phyloP scores from a whole-genome alignment of 2,888 invertebrate species.

The Parnassius smintheus region DNA sequence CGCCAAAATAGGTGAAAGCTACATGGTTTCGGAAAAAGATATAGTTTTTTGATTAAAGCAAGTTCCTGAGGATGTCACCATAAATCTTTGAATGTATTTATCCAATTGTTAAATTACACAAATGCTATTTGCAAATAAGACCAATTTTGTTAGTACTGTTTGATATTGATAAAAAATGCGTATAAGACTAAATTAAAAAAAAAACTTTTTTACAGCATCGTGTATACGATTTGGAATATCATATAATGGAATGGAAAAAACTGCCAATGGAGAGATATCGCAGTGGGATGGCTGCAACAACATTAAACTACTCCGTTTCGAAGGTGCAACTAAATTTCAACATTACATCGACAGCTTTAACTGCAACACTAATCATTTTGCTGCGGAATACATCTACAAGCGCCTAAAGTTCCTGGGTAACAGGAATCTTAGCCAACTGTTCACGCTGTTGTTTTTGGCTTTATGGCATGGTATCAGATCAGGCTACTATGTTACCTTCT shows the following conservation, averaged over 20 bases:
- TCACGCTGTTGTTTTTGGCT: slow-evolving; percentile 92
- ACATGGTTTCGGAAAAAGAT: too few species aligned
- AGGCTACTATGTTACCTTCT: slow-evolving; percentile 96
- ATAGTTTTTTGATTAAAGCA: too few species aligned
- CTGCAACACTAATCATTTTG: slow-evolving; percentile 97
- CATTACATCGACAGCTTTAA: slow-evolving; percentile 96
- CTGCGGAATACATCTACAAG: slow-evolving; percentile 96
- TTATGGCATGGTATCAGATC: slow-evolving; percentile 97
- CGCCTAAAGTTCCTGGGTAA: slow-evolving; percentile 94
- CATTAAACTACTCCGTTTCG: slow-evolving; percentile 90
- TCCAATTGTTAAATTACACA: too few species aligned
- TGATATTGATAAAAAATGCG: neutral
- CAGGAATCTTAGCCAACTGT: slow-evolving; percentile 88
- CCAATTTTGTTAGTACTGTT: too few species aligned
- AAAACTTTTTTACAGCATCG: slow-evolving; percentile 57
- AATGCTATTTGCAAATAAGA: too few species aligned
- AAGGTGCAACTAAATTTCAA: slow-evolving; percentile 91
- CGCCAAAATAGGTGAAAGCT: too few species aligned
- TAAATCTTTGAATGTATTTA: too few species aligned
- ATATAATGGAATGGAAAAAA: slow-evolving; percentile 88
- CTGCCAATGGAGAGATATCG: slow-evolving; percentile 38
- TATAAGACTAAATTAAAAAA: neutral
- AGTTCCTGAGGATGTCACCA: too few species aligned
- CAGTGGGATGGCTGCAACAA: slow-evolving; percentile 96
- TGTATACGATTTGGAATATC: slow-evolving; percentile 87